phyloP scores from a whole-genome alignment of 2,113 vertebrate species.

The Oreotrochilus melanogaster region DNA sequence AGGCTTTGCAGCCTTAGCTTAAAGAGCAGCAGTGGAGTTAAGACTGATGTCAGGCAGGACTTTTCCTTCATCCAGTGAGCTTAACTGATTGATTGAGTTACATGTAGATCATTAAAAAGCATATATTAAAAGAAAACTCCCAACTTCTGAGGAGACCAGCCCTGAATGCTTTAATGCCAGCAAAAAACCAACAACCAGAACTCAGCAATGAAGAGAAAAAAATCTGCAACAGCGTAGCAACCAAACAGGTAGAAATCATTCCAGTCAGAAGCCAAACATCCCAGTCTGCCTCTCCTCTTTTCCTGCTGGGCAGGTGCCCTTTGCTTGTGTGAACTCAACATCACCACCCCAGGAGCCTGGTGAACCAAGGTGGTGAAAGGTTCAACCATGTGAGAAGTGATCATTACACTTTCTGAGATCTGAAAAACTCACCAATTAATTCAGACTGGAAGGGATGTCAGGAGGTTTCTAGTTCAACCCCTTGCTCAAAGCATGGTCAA shows the following conservation, averaged over 20 bases:
- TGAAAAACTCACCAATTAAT: not conserved
- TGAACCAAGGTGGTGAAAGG: not conserved
- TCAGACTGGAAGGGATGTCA: not conserved
- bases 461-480: not conserved
- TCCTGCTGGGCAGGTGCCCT: not conserved
- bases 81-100: conserved; percentile 9
- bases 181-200: not conserved
- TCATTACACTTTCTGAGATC: not conserved
- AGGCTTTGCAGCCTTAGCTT: conserved; percentile 30
- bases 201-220: not conserved
- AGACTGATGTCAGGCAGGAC: not conserved
- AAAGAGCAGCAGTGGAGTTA: conserved; percentile 2
- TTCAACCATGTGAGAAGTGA: not conserved
- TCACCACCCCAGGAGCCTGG: not conserved
- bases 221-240: not conserved
- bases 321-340: not conserved
- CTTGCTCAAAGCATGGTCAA: not conserved
- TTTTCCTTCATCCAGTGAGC: conserved; percentile 10
- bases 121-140: not conserved
- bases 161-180: not conserved
- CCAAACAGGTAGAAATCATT: not conserved
- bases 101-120: not conserved
- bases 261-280: not conserved
- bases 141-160: rapidly evolving
- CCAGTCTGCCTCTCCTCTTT: not conserved